Percentiles rank a stretch among this genome's conserved stretches.
phyloP scores from a whole-genome alignment of 1,140 invertebrate species.

The Condylostylus longicornis region DNA sequence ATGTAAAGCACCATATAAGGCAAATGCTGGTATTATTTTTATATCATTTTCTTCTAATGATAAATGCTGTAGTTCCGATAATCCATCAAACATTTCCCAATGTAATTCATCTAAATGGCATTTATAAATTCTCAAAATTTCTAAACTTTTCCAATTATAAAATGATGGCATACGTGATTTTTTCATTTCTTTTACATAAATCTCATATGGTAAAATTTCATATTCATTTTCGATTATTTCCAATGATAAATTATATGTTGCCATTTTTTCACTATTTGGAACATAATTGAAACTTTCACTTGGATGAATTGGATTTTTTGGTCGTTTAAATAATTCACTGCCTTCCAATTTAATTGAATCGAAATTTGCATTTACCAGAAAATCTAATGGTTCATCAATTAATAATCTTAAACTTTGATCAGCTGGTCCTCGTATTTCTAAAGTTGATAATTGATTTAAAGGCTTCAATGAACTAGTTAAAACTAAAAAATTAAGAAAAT shows the following conservation, averaged over 20 bases:
- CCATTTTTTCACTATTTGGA: conserved; percentile 15
- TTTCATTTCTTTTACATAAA: conserved; percentile 39
- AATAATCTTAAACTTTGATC: conserved; percentile 22
- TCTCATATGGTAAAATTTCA: conserved; percentile 46
- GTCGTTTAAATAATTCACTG: conserved; percentile 24
- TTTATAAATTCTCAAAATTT: conserved; percentile 40
- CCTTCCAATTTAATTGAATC: conserved; percentile 24
- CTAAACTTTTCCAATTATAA: conserved; percentile 37
- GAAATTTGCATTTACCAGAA: conserved; percentile 34
- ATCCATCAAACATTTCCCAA: conserved; percentile 54
- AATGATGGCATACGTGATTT: conserved; percentile 36
- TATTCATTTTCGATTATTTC: conserved; percentile 21
- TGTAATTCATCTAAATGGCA: conserved; percentile 44
- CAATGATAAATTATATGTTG: conserved; percentile 4
- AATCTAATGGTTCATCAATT: conserved; percentile 31
- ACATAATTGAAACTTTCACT: conserved; percentile 23
- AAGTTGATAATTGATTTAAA: conserved; percentile 38
- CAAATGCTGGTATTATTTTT: conserved; percentile 47
- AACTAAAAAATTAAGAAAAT: conserved; percentile 19
- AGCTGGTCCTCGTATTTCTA: conserved; percentile 42
- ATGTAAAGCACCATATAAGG: conserved; percentile 49
- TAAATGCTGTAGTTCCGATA: conserved; percentile 41
- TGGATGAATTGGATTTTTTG: conserved; percentile 21
- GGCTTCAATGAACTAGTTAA: conserved; percentile 35
- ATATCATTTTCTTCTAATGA: conserved; percentile 47